Conservation (phyloP, 1,140 invertebrate species). For the Bacillus rossius region DNA sequence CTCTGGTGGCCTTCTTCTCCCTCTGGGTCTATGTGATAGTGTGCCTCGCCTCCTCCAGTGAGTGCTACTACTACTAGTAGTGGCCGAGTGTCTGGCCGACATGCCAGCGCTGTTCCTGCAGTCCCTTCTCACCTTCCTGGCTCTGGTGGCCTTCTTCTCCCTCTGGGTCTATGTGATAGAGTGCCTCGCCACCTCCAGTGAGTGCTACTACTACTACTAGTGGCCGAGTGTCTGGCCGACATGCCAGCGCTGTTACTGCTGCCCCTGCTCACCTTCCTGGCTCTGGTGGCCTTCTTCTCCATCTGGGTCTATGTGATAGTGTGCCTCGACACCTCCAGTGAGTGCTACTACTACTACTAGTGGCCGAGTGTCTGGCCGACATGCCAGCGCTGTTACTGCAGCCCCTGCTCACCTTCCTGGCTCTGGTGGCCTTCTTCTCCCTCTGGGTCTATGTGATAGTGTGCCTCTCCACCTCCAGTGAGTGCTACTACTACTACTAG, state of each 20-base stretch:
- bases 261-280: constrained; percentile 78
- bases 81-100: too few species aligned
- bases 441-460: constrained; percentile 81
- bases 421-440: constrained; percentile 69
- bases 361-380: too few species aligned
- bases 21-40: constrained; percentile 81
- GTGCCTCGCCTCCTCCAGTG: constrained; percentile 63
- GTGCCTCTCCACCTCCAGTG: constrained; percentile 63
- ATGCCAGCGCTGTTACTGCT: constrained; percentile 84
- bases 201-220: too few species aligned
- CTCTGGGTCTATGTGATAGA: constrained; percentile 81
- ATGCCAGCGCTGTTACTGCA: constrained; percentile 84
- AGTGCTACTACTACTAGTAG: too few species aligned
- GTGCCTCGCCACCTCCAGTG: constrained; percentile 63
- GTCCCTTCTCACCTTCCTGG: constrained; percentile 78
- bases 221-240: too few species aligned
- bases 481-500: too few species aligned
- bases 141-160: constrained; percentile 69
- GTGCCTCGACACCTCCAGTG: constrained; percentile 63
- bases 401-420: constrained; percentile 78
- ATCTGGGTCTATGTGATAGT: constrained; percentile 81
- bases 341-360: too few species aligned
- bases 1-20: constrained; percentile 69
- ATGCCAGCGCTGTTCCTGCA: constrained; percentile 84
- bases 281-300: constrained; percentile 69